Percentiles rank a stretch among this genome's conserved stretches.
These are phyloP conservation scores for Sycophaga agraensis DNA, from an alignment of 1,140 invertebrate species.

Conservation along the genomic window DNA sequence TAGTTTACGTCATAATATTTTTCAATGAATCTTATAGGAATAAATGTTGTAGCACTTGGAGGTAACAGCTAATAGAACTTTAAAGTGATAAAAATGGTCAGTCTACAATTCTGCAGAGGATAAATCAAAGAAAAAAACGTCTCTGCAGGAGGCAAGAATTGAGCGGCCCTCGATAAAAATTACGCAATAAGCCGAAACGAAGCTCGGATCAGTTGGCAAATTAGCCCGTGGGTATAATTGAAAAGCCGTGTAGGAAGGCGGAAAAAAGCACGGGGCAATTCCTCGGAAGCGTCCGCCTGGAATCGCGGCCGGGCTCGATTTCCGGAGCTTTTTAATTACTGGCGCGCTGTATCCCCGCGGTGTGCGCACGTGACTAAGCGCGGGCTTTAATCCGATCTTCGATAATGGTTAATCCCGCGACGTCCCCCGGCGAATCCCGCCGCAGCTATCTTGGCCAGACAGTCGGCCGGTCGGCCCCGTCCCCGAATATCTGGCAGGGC, in stretches of 20 bases:
- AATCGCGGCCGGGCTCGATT: neutral
- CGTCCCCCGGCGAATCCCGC: slow-evolving; percentile 3
- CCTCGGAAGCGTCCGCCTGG: neutral
- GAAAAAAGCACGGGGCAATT: neutral
- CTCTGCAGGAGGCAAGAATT: too few species aligned
- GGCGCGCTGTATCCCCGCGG: neutral
- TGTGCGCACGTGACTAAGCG: neutral
- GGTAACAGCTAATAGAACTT: too few species aligned
- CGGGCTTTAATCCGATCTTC: slow-evolving; percentile 15
- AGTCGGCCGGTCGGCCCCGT: neutral
- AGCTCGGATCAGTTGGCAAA: too few species aligned
- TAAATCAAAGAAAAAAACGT: too few species aligned
- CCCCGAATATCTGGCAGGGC: neutral
- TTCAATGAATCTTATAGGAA: too few species aligned
- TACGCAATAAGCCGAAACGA: too few species aligned
- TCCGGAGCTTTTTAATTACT: slow-evolving; percentile 13
- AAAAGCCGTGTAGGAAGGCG: slow-evolving; percentile 1
- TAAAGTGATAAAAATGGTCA: too few species aligned
- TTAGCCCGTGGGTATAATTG: too few species aligned
- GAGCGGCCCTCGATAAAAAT: too few species aligned
- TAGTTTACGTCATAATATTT: too few species aligned
- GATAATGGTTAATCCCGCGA: slow-evolving; percentile 17
- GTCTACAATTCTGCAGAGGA: too few species aligned
- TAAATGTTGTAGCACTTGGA: too few species aligned
- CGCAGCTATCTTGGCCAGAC: slow-evolving; percentile 14